Evolutionary conservation across 2,113 vertebrate genomes (phyloP), one percentile per base, ranked within the genome.

Genomic region (Hydropotes inermis): DNA sequence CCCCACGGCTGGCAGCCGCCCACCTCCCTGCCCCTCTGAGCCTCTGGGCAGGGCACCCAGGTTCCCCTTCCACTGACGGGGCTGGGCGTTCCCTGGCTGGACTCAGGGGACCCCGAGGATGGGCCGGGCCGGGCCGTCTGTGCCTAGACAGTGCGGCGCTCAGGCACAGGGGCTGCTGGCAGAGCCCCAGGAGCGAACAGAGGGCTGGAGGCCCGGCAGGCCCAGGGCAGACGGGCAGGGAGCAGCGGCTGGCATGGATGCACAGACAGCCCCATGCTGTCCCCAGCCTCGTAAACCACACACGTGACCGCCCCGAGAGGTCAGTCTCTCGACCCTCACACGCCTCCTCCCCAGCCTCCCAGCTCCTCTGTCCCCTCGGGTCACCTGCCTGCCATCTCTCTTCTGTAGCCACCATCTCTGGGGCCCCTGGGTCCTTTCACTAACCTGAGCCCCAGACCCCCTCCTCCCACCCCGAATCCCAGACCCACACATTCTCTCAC

Each of bases 111-210:
- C n/a, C 36, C 67, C 1, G 5, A 74, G 9, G 50, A 7, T 23
- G 78, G 17, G 28, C 47, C 2, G 0, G n/a, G 50, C 67, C 8
- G 0, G 3, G 16, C 12, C 1, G 2, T 14, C 21, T 8, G 28
- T 60, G 8, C 81, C 14, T 14, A 33, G 27, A 11, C 21, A 36
- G n/a, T 39, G 6, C 27, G 28, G 17, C 7, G 2, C 6, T 16
- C n/a, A 16, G 39, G 6, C 9, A 57, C 12, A 33, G 60, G 19
- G 2, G 47, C 52, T 27, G 0, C n/a, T 21, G 8, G 21, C 28
- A 58, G 27, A 17, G 39, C 17, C 64, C 87, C 6, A 0, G 17
- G 28, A 27, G 50, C 9, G 25, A 30, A 2, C 25, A 6, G 2
- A 43, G 7, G 50, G 76, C 5, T 58, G 12, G 54, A 90, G 57